Evolutionary conservation across 2,888 invertebrate species (phyloP), one percentile per base, ranked within the genome.

Genomic region (Cephus pygmeus): DNA sequence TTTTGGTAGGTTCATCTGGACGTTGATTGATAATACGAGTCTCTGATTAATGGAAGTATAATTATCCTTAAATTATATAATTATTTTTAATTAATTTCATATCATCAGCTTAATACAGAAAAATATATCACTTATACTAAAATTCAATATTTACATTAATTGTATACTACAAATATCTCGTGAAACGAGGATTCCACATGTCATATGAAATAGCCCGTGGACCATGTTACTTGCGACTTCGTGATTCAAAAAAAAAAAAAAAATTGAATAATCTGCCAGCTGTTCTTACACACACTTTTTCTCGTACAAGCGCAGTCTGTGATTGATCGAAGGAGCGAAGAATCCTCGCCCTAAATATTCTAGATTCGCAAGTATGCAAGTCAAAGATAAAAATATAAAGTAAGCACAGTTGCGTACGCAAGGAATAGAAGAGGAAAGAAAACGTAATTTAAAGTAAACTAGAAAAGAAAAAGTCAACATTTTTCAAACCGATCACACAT

Each of bases 271-370:
- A 71, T 71, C 71, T 34, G 71, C 71, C 33, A 71, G 71, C 71
- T 30, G 23, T 71, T 71, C 33, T 30, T 71, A 71, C 33, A 71
- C 30, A 69, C 31, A 71, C 31, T 31, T 71, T 33, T 34, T 71
- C 33, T 71, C 71, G 71, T 71, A 31, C 33, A 71, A 71, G 71
- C 71, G 71, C 33, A 34, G 31, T 71, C 71, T 71, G 71, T 34
- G 71, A 34, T 34, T 31, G 34, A 15, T 71, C 71, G 71, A 34
- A 71, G 71, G 12, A 56, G 71, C 71, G 71, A 71, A 71, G 34
- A 71, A 71, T 33, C 31, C 71, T 71, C 15, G 71, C 31, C 56
- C 56, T 6, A 56, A 56, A 23, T 56, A 56, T 56, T 56, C 2
- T 23, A 56, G 23, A 56, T 23, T 56, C 56, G 23, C 15, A 56